Base-by-base conservation (phyloP, 1,140 invertebrate species). In the Phymorhynchus buccinoides region DNA sequence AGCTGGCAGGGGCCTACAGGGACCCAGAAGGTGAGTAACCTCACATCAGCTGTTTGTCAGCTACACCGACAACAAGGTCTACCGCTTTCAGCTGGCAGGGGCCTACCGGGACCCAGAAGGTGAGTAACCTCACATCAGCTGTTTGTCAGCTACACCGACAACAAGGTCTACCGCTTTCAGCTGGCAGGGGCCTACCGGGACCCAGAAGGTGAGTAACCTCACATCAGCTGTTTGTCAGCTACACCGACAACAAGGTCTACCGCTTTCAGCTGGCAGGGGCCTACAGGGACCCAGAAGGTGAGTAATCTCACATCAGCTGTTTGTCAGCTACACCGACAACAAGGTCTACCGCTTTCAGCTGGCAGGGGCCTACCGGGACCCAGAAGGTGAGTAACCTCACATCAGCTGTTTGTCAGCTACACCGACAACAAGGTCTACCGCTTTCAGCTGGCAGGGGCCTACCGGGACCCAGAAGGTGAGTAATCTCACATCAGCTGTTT, bases 121-220 rank as follows among this genome's bases (percentile, higher is more conserved):
- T n/a, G 41, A 42, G 78, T 30, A 66, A 37, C 35, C n/a, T n/a
- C n/a, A n/a, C n/a, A n/a, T n/a, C 94, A 94, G n/a, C 92, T 98
- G 0, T 98, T 96, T 94, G 97, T 96, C 3, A 97, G 96, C 91
- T 97, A 96, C 92, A 96, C 96, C 94, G 96, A 98, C 92, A 96
- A 96, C 90, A 95, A 95, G 41, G 97, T 98, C 73, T 98, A 97
- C 91, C 95, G 96, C 88, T 98, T 96, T 91, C 96, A 98, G 91
- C 93, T 97, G 73, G 94, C 95, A 0, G 95, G 96, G 0, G 96
- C 96, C 90, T 95, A 95, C 88, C 91, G 94, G 7, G 93, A 95
- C 68, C 96, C 97, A 90, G 87, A 89, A 30, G 48, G 48, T n/a
- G 41, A 42, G 78, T 30, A 66, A 37, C 35, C n/a, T n/a, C n/a